Conservation (phyloP, 2,797 vertebrate species). For the Eutrigla gurnardus region DNA sequence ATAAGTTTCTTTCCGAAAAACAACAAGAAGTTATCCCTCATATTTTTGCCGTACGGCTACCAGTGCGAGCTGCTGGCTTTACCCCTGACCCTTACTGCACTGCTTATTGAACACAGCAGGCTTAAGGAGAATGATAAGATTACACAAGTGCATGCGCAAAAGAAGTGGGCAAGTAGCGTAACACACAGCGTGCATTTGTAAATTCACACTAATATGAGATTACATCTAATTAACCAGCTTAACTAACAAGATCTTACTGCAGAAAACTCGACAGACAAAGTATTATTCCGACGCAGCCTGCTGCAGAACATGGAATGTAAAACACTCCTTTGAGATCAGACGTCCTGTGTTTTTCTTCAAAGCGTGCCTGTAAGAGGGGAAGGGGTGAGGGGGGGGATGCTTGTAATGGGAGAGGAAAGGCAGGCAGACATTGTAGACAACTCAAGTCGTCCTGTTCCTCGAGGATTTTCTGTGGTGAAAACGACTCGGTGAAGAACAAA, state of each 20-base stretch:
- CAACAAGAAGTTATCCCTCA: constrained; percentile 65
- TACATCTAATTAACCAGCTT: constrained; percentile 42
- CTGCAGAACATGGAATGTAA: constrained; percentile 59
- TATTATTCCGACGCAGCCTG: constrained; percentile 38
- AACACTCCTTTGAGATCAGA: constrained; percentile 59
- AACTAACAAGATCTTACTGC: constrained; percentile 34
- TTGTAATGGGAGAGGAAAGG: constrained; percentile 23
- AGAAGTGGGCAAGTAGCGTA: constrained; percentile 7
- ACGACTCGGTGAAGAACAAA: constrained; percentile 11
- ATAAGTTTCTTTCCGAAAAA: constrained; percentile 58
- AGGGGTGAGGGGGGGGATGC: constrained; percentile 20
- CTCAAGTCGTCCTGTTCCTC: background rate
- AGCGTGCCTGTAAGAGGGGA: constrained; percentile 47
- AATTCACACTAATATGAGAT: constrained; percentile 38
- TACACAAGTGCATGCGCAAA: constrained; percentile 36
- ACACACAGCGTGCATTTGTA: background rate
- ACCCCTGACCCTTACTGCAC: constrained; percentile 46
- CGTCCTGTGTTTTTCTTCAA: constrained; percentile 66
- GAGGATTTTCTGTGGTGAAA: constrained; percentile 28
- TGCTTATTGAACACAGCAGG: constrained; percentile 47
- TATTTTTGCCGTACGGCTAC: constrained; percentile 31
- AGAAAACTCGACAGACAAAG: constrained; percentile 41
- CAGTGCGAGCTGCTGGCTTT: constrained; percentile 56
- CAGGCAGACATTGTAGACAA: constrained; percentile 29
- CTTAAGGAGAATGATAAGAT: constrained; percentile 45